phyloP scores from a whole-genome alignment of 2,113 vertebrate species.

The Saguinus midas region DNA sequence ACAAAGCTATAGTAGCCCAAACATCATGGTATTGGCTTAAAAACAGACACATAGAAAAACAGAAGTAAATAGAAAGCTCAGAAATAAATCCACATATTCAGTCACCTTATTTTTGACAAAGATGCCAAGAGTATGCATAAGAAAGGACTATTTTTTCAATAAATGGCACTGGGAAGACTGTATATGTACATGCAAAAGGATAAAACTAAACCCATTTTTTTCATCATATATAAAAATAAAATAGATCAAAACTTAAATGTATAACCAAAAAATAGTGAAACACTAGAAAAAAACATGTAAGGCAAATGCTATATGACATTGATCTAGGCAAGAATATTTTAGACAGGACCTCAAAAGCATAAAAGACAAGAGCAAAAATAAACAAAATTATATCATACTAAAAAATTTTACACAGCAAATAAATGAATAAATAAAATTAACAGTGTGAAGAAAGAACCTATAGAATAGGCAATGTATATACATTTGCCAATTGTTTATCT shows the following conservation, averaged over 20 bases:
- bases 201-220: too few species aligned
- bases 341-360: neutral
- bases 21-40: neutral
- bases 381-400: neutral
- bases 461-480: neutral
- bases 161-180: too few species aligned
- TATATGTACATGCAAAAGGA: too few species aligned
- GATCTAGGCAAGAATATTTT: neutral
- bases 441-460: neutral
- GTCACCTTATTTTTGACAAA: neutral
- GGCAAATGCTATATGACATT: neutral
- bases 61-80: neutral
- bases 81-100: neutral
- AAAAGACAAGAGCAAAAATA: neutral
- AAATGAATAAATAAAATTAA: neutral
- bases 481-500: neutral
- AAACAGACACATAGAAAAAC: neutral
- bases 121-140: neutral
- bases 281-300: neutral
- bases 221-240: neutral
- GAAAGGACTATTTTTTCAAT: neutral
- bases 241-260: neutral
- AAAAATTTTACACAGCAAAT: neutral
- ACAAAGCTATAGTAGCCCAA: neutral
- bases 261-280: neutral